These are phyloP conservation scores for Conops quadrifasciatus DNA, from an alignment of 2,888 invertebrate species.

Conservation along the genomic window DNA sequence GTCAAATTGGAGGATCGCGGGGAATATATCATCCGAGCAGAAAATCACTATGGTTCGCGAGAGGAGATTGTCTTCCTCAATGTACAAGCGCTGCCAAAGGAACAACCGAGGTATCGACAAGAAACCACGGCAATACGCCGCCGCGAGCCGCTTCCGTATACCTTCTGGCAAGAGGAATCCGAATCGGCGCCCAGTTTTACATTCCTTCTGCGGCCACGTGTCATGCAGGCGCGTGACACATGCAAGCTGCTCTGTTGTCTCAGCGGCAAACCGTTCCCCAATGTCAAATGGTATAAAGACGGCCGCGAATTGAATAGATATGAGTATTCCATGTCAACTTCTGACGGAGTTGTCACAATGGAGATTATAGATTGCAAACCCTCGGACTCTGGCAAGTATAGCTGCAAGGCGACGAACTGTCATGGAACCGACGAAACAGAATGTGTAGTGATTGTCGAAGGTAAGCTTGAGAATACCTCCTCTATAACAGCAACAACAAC, in stretches of 20 bases:
- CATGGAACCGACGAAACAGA: constrained; percentile 96
- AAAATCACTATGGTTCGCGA: constrained; percentile 94
- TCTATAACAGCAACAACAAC: too few relatives aligned
- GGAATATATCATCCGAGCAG: constrained; percentile 95
- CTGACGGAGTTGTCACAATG: constrained; percentile 96
- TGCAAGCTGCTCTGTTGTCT: constrained; percentile 98
- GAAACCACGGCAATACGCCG: constrained; percentile 78
- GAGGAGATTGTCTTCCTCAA: constrained; percentile 97
- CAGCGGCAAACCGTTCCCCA: constrained; percentile 92
- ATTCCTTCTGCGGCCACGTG: constrained; percentile 97
- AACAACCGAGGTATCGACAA: constrained; percentile 67
- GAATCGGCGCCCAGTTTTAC: constrained; percentile 96
- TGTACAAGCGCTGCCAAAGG: constrained; percentile 77
- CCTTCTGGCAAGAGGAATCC: constrained; percentile 91
- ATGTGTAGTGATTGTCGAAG: constrained; percentile 96
- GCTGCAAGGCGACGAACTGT: constrained; percentile 90
- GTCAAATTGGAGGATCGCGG: constrained; percentile 95
- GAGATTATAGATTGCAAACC: constrained; percentile 95
- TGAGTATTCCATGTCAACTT: constrained; percentile 88
- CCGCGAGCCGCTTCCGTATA: constrained; percentile 84
- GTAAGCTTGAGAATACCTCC: constrained; percentile 68
- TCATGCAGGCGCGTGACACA: constrained; percentile 95
- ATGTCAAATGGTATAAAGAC: constrained; percentile 93
- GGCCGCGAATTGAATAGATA: constrained; percentile 88
- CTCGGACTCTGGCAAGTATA: constrained; percentile 95